Percentiles rank a stretch among this genome's conserved stretches.
Evolutionary conservation across 2,888 invertebrate genomes (phyloP).

Genomic region (Apamea crenata): DNA sequence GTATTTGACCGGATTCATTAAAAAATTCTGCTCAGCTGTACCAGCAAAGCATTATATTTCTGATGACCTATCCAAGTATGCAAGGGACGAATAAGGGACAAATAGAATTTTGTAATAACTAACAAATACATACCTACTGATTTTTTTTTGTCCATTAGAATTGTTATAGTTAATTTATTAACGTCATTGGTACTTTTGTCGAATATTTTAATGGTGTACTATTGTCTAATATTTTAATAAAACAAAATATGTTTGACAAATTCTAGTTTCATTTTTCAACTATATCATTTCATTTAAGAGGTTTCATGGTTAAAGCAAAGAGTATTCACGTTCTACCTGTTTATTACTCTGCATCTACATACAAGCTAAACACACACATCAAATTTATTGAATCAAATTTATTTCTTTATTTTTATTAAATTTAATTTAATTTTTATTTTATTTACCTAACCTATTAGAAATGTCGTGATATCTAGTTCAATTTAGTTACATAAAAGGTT

Average conservation of each 20-base stretch:
- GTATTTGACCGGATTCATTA: conserved; percentile 42
- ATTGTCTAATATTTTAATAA: not conserved
- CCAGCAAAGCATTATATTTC: conserved; percentile 59
- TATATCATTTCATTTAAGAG: not conserved
- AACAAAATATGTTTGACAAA: conserved; percentile 20
- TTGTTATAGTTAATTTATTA: not conserved
- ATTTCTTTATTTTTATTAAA: too few relatives aligned
- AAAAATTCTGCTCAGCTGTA: conserved; percentile 52
- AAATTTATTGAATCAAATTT: too few relatives aligned
- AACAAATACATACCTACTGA: not conserved
- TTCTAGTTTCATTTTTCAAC: not conserved
- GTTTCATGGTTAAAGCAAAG: not conserved
- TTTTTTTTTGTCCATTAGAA: not conserved
- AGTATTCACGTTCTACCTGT: not conserved
- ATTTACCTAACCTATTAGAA: not conserved
- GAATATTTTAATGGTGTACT: too few relatives aligned
- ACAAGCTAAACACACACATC: not conserved
- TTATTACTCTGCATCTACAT: not conserved
- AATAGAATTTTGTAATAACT: not conserved
- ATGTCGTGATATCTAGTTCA: not conserved
- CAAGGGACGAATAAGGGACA: conserved; percentile 9
- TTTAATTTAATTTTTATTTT: too few relatives aligned
- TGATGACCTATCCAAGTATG: conserved; percentile 64
- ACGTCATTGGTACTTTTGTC: too few relatives aligned
- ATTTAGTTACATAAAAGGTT: not conserved